Percentiles rank a stretch among this genome's conserved stretches.
Evolutionary conservation across 1,140 invertebrate genomes (phyloP).

Genomic region (Laupala kohalensis): DNA sequence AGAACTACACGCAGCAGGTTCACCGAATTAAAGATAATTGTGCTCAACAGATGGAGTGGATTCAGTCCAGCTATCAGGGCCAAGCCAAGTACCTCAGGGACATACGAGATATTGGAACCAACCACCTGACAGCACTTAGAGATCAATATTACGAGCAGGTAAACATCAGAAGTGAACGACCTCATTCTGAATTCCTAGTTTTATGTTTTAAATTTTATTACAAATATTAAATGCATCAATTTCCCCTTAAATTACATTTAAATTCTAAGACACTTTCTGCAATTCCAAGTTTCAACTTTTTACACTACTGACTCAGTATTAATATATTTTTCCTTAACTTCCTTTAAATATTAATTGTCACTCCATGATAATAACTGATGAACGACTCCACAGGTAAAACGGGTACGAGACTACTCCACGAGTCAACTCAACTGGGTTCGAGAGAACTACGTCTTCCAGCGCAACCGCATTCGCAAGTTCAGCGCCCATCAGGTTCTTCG

Average conservation of each 20-base stretch:
- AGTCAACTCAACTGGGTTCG: constrained; percentile 82
- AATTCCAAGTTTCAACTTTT: neutral
- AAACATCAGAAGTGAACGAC: too few relatives aligned
- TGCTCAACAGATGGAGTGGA: constrained; percentile 82
- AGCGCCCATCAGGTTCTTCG: constrained; percentile 79
- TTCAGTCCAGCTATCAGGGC: constrained; percentile 76
- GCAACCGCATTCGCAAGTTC: constrained; percentile 87
- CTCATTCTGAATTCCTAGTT: too few relatives aligned
- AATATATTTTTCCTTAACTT: too few relatives aligned
- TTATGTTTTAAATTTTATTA: too few relatives aligned
- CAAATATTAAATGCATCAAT: too few relatives aligned
- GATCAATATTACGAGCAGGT: constrained; percentile 90
- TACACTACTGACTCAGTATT: neutral
- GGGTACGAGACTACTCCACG: constrained; percentile 78
- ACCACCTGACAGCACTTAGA: constrained; percentile 65
- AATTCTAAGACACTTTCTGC: too few relatives aligned
- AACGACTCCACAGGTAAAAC: constrained; percentile 54
- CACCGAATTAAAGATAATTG: constrained; percentile 85
- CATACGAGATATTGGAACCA: constrained; percentile 79
- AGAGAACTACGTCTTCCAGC: constrained; percentile 89
- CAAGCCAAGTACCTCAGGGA: constrained; percentile 78
- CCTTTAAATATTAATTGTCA: too few relatives aligned
- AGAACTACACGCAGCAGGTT: constrained; percentile 85
- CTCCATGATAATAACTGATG: too few relatives aligned
- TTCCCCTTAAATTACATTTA: too few relatives aligned